Conservation (phyloP, 1,140 invertebrate genomes). For the Scaptodrosophila lebanonensis region DNA sequence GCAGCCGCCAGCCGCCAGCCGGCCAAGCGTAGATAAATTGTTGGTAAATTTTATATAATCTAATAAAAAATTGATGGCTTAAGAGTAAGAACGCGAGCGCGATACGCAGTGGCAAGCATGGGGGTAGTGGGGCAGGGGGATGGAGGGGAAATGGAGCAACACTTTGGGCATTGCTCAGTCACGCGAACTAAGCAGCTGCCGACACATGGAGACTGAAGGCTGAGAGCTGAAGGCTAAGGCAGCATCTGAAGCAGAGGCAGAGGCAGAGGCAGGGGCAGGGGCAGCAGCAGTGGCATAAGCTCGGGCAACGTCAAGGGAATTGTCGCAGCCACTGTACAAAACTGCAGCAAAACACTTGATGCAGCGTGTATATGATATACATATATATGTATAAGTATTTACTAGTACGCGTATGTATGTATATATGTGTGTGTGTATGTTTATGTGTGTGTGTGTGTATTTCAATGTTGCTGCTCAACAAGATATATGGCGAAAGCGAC, state of each 20-base stretch:
- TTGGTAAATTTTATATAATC: slow-evolving; percentile 75
- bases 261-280: background rate
- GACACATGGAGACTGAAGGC: too few species aligned
- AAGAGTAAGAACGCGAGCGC: slow-evolving; percentile 50
- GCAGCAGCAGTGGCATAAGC: background rate
- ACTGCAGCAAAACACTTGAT: too few species aligned
- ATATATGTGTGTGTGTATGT: slow-evolving; percentile 5
- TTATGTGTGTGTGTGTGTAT: slow-evolving; percentile 17
- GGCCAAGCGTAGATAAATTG: slow-evolving; percentile 67
- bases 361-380: too few species aligned
- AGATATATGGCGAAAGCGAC: too few species aligned
- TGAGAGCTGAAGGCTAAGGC: too few species aligned
- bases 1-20: slow-evolving; percentile 26
- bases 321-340: too few species aligned
- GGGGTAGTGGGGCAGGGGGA: too few species aligned
- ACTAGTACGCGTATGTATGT: too few species aligned
- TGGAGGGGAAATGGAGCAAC: too few species aligned
- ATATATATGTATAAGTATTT: slow-evolving; percentile 34
- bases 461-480: slow-evolving; percentile 7
- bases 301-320: background rate
- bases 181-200: too few species aligned
- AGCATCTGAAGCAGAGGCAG: background rate
- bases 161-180: too few species aligned
- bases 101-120: too few species aligned
- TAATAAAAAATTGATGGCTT: slow-evolving; percentile 73